Evolutionary conservation across 1,140 invertebrate species (phyloP).

Genomic region (Conus ventricosus): DNA sequence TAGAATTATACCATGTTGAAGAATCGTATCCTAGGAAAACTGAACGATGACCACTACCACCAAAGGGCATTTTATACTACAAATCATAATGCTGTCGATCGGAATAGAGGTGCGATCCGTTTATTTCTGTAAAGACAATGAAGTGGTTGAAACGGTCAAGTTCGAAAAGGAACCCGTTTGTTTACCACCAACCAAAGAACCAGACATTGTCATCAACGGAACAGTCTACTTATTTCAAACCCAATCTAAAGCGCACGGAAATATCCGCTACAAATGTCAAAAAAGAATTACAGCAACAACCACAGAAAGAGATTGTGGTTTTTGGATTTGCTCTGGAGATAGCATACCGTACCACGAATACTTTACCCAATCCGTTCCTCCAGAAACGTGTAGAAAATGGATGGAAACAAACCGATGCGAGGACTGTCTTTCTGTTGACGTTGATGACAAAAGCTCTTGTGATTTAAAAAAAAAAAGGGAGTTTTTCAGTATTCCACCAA

Average conservation of each 20-base stretch:
- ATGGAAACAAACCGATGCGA: background rate
- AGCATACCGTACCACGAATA: background rate
- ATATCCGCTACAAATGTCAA: background rate
- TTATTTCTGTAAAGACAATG: background rate
- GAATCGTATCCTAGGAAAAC: too few relatives aligned
- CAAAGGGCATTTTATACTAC: too few relatives aligned
- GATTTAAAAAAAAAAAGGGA: background rate
- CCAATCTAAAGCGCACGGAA: background rate
- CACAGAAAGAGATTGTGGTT: background rate
- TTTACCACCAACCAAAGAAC: background rate
- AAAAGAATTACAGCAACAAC: background rate
- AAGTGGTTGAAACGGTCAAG: background rate
- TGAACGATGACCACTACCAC: too few relatives aligned
- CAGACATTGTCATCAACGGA: background rate
- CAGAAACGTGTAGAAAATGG: background rate
- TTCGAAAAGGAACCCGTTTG: background rate
- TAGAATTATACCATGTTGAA: too few relatives aligned
- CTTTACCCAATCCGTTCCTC: background rate
- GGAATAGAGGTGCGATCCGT: background rate
- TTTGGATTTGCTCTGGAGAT: background rate
- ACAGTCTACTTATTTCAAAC: background rate
- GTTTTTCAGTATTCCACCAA: background rate
- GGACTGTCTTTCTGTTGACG: background rate
- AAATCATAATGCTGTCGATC: background rate
- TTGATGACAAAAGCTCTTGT: background rate